These are phyloP conservation scores for Aphaenogaster rudis DNA, from an alignment of 1,140 invertebrate species.

Conservation along the genomic window DNA sequence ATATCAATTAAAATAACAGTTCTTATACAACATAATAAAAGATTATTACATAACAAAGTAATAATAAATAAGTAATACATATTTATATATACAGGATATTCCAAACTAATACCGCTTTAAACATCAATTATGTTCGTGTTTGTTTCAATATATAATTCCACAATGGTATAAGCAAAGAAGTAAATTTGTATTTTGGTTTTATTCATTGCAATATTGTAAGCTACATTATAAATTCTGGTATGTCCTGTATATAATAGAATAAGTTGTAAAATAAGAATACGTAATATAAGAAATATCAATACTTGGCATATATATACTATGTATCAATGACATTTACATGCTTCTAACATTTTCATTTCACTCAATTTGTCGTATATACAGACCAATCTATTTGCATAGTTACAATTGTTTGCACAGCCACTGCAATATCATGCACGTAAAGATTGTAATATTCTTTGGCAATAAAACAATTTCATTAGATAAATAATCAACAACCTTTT, in stretches of 20 bases:
- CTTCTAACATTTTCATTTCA: slow-evolving; percentile 22
- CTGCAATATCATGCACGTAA: slow-evolving; percentile 20
- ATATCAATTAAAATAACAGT: slow-evolving; percentile 49
- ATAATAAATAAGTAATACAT: slow-evolving; percentile 10
- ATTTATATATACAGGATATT: slow-evolving; percentile 38
- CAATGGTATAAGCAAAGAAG: neutral
- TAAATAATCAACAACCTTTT: slow-evolving; percentile 73
- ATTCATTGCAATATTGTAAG: neutral
- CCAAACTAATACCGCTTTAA: neutral
- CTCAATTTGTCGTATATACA: slow-evolving; percentile 9
- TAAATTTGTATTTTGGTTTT: slow-evolving; percentile 8
- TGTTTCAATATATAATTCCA: neutral
- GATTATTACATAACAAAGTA: slow-evolving; percentile 6
- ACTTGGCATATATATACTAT: neutral
- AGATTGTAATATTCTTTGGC: slow-evolving; percentile 53
- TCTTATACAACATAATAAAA: slow-evolving; percentile 10
- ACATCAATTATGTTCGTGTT: neutral
- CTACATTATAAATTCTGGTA: neutral
- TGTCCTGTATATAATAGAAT: slow-evolving; percentile 32
- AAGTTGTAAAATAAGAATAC: neutral
- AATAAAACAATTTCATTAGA: slow-evolving; percentile 69
- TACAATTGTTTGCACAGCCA: slow-evolving; percentile 42
- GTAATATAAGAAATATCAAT: slow-evolving; percentile 27
- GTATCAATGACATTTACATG: neutral
- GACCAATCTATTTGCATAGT: neutral